Conservation (phyloP, 2,797 vertebrate species). For the Decapterus maruadsi region DNA sequence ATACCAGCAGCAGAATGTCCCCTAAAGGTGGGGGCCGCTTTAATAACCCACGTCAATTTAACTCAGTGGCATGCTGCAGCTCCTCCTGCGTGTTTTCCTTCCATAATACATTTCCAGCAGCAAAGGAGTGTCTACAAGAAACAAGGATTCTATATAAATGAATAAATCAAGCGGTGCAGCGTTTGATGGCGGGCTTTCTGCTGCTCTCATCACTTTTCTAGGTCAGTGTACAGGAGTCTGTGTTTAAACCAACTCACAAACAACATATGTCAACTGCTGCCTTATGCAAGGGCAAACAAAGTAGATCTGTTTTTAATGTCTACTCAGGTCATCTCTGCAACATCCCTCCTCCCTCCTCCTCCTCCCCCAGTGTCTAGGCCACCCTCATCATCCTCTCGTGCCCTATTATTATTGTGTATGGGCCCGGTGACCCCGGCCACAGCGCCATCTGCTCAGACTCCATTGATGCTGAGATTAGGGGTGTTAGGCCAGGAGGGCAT, state of each 20-base stretch:
- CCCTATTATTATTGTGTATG: slow-evolving; percentile 56
- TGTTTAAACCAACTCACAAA: slow-evolving; percentile 65
- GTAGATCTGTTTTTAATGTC: slow-evolving; percentile 59
- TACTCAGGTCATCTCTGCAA: slow-evolving; percentile 49
- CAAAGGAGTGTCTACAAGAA: slow-evolving; percentile 14
- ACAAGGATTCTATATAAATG: background rate
- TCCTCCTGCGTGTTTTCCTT: slow-evolving; percentile 11
- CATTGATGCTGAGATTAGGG: slow-evolving; percentile 69
- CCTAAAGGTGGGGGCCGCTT: background rate
- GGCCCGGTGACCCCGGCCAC: slow-evolving; percentile 44
- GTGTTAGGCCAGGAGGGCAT: slow-evolving; percentile 52
- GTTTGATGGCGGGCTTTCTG: slow-evolving; percentile 46
- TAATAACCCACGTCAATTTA: slow-evolving; percentile 3
- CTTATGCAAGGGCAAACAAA: slow-evolving; percentile 69
- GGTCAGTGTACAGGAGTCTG: slow-evolving; percentile 61
- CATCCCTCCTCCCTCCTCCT: slow-evolving; percentile 22
- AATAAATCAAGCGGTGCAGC: slow-evolving; percentile 10
- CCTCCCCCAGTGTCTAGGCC: slow-evolving; percentile 61
- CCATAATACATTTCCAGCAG: slow-evolving; percentile 37
- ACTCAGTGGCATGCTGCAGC: background rate
- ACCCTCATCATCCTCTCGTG: slow-evolving; percentile 66
- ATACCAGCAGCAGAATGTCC: background rate
- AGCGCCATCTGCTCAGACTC: slow-evolving; percentile 73
- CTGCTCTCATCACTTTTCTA: slow-evolving; percentile 70
- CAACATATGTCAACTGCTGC: slow-evolving; percentile 75